These are phyloP conservation scores for Oreochromis spilurus DNA, from an alignment of 2,113 vertebrate species.

Conservation along the genomic window DNA sequence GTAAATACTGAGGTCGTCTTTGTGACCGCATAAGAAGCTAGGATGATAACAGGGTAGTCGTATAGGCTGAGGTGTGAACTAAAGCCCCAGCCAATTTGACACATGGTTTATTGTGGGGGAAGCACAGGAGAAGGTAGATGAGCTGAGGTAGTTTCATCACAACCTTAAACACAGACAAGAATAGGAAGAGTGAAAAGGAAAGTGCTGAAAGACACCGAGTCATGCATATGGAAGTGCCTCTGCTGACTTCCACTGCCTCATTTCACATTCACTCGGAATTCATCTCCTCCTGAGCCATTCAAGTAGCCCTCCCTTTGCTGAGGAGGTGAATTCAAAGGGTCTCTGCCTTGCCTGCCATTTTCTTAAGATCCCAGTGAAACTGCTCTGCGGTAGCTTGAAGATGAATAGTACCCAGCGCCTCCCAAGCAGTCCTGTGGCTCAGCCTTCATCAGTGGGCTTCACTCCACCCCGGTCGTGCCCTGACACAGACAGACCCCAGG, in stretches of 20 bases:
- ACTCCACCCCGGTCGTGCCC: neutral
- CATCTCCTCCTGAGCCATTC: conserved; percentile 51
- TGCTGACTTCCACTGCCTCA: conserved; percentile 29
- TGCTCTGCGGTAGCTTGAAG: conserved; percentile 6
- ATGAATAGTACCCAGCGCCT: conserved; percentile 20
- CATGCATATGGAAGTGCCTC: conserved; percentile 53
- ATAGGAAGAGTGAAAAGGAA: conserved; percentile 22
- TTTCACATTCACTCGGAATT: conserved; percentile 55
- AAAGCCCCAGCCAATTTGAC: conserved; percentile 5
- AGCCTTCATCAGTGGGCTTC: conserved; percentile 17
- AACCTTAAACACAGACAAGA: conserved; percentile 25
- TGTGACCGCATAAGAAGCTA: neutral
- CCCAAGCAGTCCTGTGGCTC: conserved; percentile 25
- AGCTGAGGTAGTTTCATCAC: conserved; percentile 29
- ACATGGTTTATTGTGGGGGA: conserved; percentile 15
- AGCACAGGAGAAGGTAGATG: neutral
- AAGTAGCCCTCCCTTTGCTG: conserved; percentile 35
- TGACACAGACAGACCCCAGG: neutral
- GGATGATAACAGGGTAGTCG: conserved; percentile 12
- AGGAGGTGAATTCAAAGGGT: conserved; percentile 39
- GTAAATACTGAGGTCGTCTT: neutral
- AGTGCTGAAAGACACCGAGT: conserved; percentile 19
- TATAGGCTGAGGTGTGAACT: neutral
- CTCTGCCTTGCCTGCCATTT: conserved; percentile 23
- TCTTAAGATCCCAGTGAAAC: conserved; percentile 51